Conservation (phyloP, 2,113 vertebrate species). For the Notechis scutatus region DNA sequence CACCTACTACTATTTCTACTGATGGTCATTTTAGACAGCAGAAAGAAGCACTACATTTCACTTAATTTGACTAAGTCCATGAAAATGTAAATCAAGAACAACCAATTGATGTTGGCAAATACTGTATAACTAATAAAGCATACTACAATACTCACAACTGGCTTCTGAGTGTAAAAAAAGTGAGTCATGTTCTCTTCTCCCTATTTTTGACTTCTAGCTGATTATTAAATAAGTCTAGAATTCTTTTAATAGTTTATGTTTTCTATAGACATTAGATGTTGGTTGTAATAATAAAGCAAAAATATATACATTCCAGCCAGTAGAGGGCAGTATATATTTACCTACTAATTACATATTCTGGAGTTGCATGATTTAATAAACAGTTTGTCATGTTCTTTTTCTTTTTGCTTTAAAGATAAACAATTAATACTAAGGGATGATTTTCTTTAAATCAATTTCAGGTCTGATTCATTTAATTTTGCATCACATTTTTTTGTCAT, state of each 20-base stretch:
- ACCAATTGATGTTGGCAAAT: neutral
- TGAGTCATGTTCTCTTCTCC: neutral
- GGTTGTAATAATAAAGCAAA: neutral
- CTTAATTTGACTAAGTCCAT: neutral
- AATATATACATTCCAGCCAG: constrained; percentile 13
- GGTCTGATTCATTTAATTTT: neutral
- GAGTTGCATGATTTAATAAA: neutral
- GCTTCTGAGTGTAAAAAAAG: neutral
- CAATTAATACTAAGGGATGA: neutral
- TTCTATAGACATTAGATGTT: neutral
- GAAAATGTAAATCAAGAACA: neutral
- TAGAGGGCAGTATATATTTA: constrained; percentile 9
- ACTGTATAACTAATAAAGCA: neutral
- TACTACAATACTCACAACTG: neutral
- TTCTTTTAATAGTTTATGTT: neutral
- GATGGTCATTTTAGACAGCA: neutral
- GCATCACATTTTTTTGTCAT: neutral
- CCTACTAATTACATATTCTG: neutral
- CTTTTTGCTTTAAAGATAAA: neutral
- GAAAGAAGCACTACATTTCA: neutral
- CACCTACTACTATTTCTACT: neutral
- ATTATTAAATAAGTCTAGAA: neutral
- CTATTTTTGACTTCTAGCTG: neutral
- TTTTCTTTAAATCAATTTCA: neutral
- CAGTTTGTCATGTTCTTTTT: neutral